Percentiles rank a stretch among this genome's conserved stretches.
These are phyloP conservation scores for Psammodynastes pulverulentus DNA, from an alignment of 2,113 vertebrate genomes.

Conservation along the genomic window DNA sequence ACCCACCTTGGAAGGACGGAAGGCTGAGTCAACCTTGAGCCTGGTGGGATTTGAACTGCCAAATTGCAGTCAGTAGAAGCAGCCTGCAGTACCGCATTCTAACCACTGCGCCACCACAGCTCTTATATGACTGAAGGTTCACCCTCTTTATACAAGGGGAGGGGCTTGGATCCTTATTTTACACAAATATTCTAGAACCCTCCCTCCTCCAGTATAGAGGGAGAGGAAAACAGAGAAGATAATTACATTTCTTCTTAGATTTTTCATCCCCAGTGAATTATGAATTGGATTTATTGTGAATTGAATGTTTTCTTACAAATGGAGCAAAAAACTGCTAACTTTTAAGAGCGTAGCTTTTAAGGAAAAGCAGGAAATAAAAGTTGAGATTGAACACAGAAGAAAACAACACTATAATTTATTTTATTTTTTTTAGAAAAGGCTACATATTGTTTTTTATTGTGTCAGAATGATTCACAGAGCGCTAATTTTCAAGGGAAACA, in stretches of 20 bases:
- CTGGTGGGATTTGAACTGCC: too few species aligned
- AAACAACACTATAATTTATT: neutral
- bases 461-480: neutral
- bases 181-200: neutral
- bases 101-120: too few species aligned
- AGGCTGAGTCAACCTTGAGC: too few species aligned
- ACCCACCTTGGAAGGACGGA: too few species aligned
- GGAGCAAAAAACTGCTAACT: neutral
- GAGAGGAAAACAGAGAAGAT: slow-evolving; percentile 31
- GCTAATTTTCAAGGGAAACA: neutral
- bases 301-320: neutral
- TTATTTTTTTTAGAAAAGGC: neutral
- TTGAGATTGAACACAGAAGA: neutral
- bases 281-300: neutral
- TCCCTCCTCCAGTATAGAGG: neutral
- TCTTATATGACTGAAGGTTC: neutral
- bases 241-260: slow-evolving; percentile 36
- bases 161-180: neutral
- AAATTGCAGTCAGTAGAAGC: too few species aligned
- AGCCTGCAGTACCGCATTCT: too few species aligned
- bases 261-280: neutral
- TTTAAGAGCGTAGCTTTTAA: neutral
- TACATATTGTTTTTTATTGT: neutral
- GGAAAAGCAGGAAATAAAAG: neutral
- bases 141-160: neutral